phyloP scores from a whole-genome alignment of 2,113 vertebrate species.

The Lasiurus cinereus region DNA sequence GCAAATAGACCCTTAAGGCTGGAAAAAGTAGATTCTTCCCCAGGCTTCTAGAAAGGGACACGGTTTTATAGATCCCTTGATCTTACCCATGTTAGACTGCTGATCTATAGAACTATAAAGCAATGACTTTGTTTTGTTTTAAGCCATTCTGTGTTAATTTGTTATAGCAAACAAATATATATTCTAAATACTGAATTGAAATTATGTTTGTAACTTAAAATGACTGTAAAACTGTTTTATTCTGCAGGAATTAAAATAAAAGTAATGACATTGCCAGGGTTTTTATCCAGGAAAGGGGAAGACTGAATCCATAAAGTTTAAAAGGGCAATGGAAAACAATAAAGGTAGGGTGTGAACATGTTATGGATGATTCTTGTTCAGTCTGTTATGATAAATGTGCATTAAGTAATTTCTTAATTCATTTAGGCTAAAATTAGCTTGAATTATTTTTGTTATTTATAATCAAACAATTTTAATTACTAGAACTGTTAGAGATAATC shows the following conservation, averaged over 20 bases:
- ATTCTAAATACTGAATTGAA: neutral
- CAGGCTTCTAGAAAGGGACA: neutral
- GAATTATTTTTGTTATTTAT: neutral
- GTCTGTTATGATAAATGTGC: neutral
- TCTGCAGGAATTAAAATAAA: neutral
- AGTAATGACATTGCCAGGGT: neutral
- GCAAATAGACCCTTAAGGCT: neutral
- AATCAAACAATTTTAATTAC: neutral
- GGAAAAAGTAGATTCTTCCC: neutral
- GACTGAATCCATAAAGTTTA: neutral
- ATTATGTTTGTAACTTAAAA: neutral
- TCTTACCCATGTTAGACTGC: neutral
- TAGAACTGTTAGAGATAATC: neutral
- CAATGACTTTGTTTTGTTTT: neutral
- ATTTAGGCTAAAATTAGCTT: constrained; percentile 9
- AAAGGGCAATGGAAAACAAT: neutral
- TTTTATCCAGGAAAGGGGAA: neutral
- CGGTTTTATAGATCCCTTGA: neutral
- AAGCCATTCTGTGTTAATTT: neutral
- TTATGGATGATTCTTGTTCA: neutral
- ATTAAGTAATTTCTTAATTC: constrained; percentile 40
- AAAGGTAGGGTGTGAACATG: neutral
- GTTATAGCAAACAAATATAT: neutral
- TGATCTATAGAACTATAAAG: neutral
- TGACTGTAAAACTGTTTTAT: neutral